phyloP scores from a whole-genome alignment of 2,113 vertebrate genomes.

The Panurus biarmicus region DNA sequence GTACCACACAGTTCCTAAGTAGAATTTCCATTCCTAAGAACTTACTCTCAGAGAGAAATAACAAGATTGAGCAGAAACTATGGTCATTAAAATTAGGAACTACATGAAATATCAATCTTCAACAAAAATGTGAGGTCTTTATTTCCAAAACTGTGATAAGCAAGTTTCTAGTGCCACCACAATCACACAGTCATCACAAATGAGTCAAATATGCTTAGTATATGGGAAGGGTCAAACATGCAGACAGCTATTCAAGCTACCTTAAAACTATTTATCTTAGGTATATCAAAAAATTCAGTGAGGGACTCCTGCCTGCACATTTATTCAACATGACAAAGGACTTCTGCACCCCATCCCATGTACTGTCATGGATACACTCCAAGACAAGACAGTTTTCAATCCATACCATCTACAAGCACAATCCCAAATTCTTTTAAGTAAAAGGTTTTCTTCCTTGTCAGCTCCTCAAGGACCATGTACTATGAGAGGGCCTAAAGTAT shows the following conservation, averaged over 20 bases:
- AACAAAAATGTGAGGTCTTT: neutral
- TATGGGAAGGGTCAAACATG: neutral
- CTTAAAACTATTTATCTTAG: neutral
- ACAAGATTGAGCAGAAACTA: neutral
- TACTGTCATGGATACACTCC: neutral
- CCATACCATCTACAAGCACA: neutral
- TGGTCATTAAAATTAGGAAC: neutral
- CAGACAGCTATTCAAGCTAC: neutral
- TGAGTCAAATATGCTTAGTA: rapidly evolving
- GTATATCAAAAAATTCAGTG: neutral
- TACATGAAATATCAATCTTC: neutral
- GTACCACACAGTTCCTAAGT: neutral
- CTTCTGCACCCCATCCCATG: neutral
- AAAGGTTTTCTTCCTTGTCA: neutral
- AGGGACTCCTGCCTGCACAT: neutral
- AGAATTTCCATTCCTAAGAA: neutral
- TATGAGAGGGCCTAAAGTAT: neutral
- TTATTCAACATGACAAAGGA: neutral
- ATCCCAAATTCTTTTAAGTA: neutral
- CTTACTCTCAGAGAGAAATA: neutral
- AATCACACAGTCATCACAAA: neutral
- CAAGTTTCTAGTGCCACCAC: neutral
- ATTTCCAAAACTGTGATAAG: neutral
- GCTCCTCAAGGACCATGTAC: neutral
- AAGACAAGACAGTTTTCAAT: neutral